Evolutionary conservation across 2,113 vertebrate genomes (phyloP).

Genomic region (Oreocharis arfaki): DNA sequence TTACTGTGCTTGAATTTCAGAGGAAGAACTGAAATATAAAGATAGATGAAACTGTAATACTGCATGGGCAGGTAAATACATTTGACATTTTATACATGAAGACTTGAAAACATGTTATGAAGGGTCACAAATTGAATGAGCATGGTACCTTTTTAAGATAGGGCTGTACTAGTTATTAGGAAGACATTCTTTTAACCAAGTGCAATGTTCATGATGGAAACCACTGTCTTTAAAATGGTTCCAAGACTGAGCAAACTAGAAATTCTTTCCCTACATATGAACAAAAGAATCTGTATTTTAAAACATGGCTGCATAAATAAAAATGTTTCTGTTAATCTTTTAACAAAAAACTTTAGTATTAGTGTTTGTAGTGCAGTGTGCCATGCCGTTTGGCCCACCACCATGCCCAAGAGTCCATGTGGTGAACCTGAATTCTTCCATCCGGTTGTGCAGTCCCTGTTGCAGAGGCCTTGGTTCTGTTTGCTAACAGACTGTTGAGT

Average conservation of each 20-base stretch:
- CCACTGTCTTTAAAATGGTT: background rate
- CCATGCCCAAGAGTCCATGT: background rate
- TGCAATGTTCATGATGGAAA: background rate
- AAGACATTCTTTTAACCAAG: background rate
- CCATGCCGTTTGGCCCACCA: background rate
- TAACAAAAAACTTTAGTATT: background rate
- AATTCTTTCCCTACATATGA: background rate
- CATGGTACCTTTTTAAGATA: background rate
- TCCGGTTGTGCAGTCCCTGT: background rate
- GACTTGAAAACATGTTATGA: background rate
- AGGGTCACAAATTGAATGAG: background rate
- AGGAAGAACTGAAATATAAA: slow-evolving; percentile 54
- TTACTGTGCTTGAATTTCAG: slow-evolving; percentile 37
- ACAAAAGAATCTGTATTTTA: background rate
- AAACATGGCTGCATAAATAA: background rate
- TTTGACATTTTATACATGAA: background rate
- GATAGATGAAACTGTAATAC: slow-evolving; percentile 32
- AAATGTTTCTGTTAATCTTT: background rate
- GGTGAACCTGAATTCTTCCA: background rate
- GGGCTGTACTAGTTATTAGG: background rate
- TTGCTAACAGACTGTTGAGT: background rate
- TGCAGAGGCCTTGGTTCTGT: background rate
- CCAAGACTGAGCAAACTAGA: background rate
- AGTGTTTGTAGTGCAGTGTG: background rate
- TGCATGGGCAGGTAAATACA: slow-evolving; percentile 28